A percentile compares a stretch with the other conserved stretches of the same genome.
phyloP scores from a whole-genome alignment of 2,797 vertebrate genomes.

The Sphaeramia orbicularis region DNA sequence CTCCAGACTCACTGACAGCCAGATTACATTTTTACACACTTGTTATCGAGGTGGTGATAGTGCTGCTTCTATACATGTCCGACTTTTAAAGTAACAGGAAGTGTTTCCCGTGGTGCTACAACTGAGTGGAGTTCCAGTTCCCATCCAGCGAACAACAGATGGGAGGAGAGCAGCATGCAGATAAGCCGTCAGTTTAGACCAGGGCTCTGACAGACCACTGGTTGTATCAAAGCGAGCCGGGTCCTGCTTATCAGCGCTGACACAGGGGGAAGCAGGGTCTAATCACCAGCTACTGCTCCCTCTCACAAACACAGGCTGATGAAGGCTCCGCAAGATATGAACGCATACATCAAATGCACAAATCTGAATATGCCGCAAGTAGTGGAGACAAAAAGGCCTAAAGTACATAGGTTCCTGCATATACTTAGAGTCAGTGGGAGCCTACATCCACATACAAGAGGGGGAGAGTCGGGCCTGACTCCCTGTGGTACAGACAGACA shows the following conservation, averaged over 20 bases:
- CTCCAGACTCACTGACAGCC: neutral
- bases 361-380: conserved; percentile 27
- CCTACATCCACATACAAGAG: conserved; percentile 7
- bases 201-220: conserved; percentile 83
- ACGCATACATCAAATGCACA: conserved; percentile 42
- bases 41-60: conserved; percentile 34
- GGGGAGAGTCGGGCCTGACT: conserved; percentile 32
- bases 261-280: conserved; percentile 75
- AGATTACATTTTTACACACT: conserved; percentile 20
- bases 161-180: conserved; percentile 74
- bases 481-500: conserved; percentile 49
- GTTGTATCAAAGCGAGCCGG: conserved; percentile 81
- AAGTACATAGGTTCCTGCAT: conserved; percentile 34
- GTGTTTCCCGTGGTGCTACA: conserved; percentile 27
- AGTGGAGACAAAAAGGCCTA: conserved; percentile 12
- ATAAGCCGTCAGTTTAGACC: conserved; percentile 81
- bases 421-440: conserved; percentile 9
- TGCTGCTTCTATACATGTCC: conserved; percentile 26
- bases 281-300: conserved; percentile 78
- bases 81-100: conserved; percentile 45
- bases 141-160: conserved; percentile 60
- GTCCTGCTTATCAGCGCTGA: conserved; percentile 86
- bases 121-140: conserved; percentile 61
- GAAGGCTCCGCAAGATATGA: conserved; percentile 36
- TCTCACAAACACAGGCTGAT: conserved; percentile 63